Conservation (phyloP, 2,113 vertebrate species). For the Ivindomyrus marchei region DNA sequence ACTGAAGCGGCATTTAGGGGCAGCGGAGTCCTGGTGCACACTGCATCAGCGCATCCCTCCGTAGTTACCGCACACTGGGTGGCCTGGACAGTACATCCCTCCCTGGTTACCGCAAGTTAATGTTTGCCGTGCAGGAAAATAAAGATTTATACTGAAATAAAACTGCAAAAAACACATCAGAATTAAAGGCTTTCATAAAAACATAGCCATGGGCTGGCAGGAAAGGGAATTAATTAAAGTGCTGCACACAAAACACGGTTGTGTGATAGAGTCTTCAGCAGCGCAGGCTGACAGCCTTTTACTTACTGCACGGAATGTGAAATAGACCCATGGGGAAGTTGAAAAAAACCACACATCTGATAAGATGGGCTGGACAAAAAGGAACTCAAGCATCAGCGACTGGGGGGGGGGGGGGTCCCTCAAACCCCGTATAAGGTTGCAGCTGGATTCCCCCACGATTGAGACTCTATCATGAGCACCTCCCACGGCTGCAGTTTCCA, state of each 20-base stretch:
- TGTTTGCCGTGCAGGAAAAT: neutral
- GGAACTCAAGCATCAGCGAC: neutral
- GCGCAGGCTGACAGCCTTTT: neutral
- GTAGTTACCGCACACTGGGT: neutral
- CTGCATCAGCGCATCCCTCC: neutral
- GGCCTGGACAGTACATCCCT: neutral
- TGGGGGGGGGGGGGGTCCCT: too few species aligned
- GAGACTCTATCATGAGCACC: neutral
- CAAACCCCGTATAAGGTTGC: neutral
- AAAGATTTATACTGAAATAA: neutral
- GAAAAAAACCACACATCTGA: neutral
- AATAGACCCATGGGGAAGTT: neutral
- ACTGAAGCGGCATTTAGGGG: neutral
- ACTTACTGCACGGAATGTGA: neutral
- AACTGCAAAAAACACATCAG: neutral
- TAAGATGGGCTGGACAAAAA: neutral
- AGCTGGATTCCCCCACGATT: neutral
- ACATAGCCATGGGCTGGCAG: neutral
- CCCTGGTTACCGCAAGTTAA: neutral
- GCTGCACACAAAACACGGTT: neutral
- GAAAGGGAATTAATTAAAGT: neutral
- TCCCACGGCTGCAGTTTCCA: neutral
- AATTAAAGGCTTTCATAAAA: neutral
- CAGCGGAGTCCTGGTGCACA: neutral
- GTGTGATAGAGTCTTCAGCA: neutral